Evolutionary conservation across 2,888 invertebrate species (phyloP).

Genomic region (Agrochola macilenta): DNA sequence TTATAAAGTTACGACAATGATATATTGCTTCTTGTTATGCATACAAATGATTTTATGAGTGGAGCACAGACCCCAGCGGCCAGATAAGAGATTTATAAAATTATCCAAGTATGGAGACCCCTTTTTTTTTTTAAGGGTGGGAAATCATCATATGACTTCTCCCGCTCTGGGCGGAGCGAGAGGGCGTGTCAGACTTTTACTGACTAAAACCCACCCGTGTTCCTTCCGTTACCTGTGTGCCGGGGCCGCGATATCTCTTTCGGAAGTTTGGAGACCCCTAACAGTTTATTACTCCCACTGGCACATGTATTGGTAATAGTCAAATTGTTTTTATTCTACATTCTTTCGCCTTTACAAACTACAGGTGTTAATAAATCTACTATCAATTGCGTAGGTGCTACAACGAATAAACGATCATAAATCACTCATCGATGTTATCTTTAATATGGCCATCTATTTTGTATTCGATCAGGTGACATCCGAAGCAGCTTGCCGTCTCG

Average conservation of each 20-base stretch:
- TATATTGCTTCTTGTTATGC: conserved; percentile 41
- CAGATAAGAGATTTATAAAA: conserved; percentile 32
- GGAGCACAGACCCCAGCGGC: not conserved
- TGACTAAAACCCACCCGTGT: too few species aligned
- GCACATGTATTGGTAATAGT: not conserved
- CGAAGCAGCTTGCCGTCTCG: conserved; percentile 96
- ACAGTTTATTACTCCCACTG: conserved; percentile 17
- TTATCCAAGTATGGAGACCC: not conserved
- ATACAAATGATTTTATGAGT: conserved; percentile 30
- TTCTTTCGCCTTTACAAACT: conserved; percentile 12
- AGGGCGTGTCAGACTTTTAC: too few species aligned
- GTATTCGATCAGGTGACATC: conserved; percentile 92
- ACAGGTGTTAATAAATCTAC: conserved; percentile 45
- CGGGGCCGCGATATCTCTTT: too few species aligned
- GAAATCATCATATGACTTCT: too few species aligned
- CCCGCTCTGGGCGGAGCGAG: too few species aligned
- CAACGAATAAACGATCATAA: conserved; percentile 48
- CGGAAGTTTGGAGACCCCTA: not conserved
- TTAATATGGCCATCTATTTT: conserved; percentile 62
- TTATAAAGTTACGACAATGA: conserved; percentile 51
- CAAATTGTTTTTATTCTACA: not conserved
- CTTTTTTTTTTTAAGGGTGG: too few species aligned
- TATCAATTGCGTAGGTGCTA: conserved; percentile 29
- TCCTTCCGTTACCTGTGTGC: too few species aligned
- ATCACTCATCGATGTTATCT: conserved; percentile 54